A percentile compares a stretch with the other conserved stretches of the same genome.
phyloP scores from a whole-genome alignment of 2,888 invertebrate species.

The Brachypalpus laphriformis region DNA sequence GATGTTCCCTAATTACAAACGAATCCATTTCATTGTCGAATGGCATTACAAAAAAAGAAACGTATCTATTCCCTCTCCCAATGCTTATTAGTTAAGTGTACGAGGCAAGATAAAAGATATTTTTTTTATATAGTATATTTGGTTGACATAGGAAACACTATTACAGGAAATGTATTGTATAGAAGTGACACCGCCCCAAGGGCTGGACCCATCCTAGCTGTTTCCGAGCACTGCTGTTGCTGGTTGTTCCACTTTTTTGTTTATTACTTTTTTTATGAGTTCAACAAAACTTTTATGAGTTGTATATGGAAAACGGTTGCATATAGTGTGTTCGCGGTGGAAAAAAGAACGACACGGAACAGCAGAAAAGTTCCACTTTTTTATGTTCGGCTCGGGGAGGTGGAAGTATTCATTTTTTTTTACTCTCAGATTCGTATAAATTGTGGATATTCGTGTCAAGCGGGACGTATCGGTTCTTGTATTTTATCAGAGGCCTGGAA shows the following conservation, averaged over 20 bases:
- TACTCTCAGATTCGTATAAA: conserved; percentile 29
- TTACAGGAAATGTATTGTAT: conserved; percentile 68
- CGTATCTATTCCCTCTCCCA: conserved; percentile 1
- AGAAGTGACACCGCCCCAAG: conserved; percentile 66
- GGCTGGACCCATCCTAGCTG: conserved; percentile 50
- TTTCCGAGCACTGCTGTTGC: conserved; percentile 9
- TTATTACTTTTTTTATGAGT: conserved; percentile 73
- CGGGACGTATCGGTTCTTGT: conserved; percentile 57
- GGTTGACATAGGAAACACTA: conserved; percentile 58
- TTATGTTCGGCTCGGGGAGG: background rate
- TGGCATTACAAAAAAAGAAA: background rate
- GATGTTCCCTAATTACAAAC: conserved; percentile 55
- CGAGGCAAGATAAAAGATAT: conserved; percentile 52
- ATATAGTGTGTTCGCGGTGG: conserved; percentile 29
- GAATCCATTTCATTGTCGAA: conserved; percentile 38
- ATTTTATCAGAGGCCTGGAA: conserved; percentile 62
- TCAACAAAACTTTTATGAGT: conserved; percentile 75
- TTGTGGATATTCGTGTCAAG: conserved; percentile 65
- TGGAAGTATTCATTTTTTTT: background rate
- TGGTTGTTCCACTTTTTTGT: conserved; percentile 58
- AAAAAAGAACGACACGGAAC: conserved; percentile 15
- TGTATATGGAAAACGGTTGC: conserved; percentile 62
- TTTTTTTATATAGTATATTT: conserved; percentile 24
- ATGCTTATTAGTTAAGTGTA: conserved; percentile 63
- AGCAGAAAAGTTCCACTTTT: conserved; percentile 54